Percentiles rank a stretch among this genome's conserved stretches.
Conservation (phyloP, 2,797 vertebrate genomes). For the Choloepus didactylus region DNA sequence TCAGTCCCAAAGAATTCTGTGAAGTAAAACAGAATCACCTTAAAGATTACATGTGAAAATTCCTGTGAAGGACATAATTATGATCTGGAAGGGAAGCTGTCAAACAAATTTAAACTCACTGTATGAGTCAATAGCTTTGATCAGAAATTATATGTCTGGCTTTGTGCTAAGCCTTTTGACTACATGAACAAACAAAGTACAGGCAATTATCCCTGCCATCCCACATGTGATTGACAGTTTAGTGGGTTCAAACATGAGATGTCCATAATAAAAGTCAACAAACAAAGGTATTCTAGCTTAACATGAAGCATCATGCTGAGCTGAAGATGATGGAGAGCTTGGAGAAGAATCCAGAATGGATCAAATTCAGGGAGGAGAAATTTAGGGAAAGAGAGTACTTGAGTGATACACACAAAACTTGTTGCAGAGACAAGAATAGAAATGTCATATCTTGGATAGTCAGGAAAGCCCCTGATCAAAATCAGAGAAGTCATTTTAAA, state of each 20-base stretch:
- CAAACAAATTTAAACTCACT: background rate
- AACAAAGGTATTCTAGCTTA: rapidly evolving
- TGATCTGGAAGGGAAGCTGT: background rate
- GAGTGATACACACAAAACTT: background rate
- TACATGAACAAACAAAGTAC: background rate
- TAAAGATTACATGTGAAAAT: background rate
- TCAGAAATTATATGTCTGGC: background rate
- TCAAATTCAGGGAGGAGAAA: background rate
- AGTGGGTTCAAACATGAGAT: rapidly evolving
- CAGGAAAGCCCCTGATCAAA: background rate
- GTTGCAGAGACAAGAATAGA: background rate
- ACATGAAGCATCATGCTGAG: background rate
- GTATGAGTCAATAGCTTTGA: background rate
- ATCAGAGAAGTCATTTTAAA: background rate
- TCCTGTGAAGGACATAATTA: background rate
- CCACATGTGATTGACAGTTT: background rate
- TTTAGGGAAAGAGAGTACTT: background rate
- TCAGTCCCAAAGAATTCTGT: background rate
- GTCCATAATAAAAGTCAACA: rapidly evolving
- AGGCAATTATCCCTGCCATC: rapidly evolving
- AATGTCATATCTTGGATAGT: background rate
- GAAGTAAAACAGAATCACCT: background rate
- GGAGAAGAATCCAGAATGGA: background rate
- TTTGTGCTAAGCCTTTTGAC: background rate
- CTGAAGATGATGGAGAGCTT: background rate